phyloP scores from a whole-genome alignment of 1,140 invertebrate genomes.

The Megalopta genalis region DNA sequence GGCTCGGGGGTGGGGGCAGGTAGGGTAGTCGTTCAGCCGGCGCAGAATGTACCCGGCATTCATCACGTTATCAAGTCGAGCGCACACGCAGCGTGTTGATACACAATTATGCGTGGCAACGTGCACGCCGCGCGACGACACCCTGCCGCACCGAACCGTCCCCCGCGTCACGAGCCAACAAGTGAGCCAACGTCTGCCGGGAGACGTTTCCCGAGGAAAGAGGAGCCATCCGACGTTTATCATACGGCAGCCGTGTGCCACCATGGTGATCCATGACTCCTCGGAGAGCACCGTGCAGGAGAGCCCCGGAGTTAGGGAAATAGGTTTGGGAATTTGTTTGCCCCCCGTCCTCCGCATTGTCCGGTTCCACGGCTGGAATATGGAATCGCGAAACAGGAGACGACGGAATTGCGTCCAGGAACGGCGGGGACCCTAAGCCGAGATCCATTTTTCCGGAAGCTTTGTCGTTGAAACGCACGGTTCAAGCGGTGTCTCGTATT shows the following conservation, averaged over 20 bases:
- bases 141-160: neutral
- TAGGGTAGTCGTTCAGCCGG: conserved; percentile 27
- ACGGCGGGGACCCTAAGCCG: too few species aligned
- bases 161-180: conserved; percentile 9
- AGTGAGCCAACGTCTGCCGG: conserved; percentile 21
- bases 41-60: conserved; percentile 66
- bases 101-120: conserved; percentile 80
- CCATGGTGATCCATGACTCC: conserved; percentile 78
- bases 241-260: conserved; percentile 69
- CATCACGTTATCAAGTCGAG: conserved; percentile 78
- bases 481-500: too few species aligned
- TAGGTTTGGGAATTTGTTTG: conserved; percentile 80
- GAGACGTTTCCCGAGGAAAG: conserved; percentile 34
- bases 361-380: conserved; percentile 73
- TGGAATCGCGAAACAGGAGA: conserved; percentile 62
- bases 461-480: neutral
- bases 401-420: conserved; percentile 26
- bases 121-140: conserved; percentile 60
- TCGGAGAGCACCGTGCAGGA: conserved; percentile 66
- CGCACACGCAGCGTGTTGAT: conserved; percentile 77
- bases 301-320: conserved; percentile 76
- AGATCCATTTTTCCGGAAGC: neutral
- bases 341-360: conserved; percentile 47
- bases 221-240: conserved; percentile 59
- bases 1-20: neutral